A percentile compares a stretch with the other conserved stretches of the same genome.
Conservation (phyloP, 2,797 vertebrate genomes). For the Hydrocynus forskahlii region DNA sequence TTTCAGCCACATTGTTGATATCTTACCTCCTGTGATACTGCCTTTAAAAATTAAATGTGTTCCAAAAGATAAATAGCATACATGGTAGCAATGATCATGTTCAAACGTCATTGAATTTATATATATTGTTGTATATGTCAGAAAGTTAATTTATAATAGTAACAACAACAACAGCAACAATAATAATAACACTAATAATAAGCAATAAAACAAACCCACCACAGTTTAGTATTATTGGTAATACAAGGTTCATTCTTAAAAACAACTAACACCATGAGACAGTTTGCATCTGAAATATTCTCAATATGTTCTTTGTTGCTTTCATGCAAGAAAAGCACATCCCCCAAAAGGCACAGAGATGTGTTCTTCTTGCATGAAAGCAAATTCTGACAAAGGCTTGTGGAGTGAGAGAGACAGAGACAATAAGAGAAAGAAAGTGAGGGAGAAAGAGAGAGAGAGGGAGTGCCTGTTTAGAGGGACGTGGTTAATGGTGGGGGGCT, state of each 20-base stretch:
- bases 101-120: neutral
- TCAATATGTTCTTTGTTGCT: too few relatives aligned
- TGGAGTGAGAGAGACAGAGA: conserved; percentile 11
- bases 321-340: too few relatives aligned
- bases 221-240: too few relatives aligned
- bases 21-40: neutral
- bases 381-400: neutral
- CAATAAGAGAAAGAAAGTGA: conserved; percentile 8
- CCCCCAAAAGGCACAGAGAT: neutral
- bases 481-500: conserved; percentile 44
- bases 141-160: too few relatives aligned
- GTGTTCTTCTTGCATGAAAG: neutral
- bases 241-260: too few relatives aligned
- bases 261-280: too few relatives aligned
- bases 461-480: conserved; percentile 43
- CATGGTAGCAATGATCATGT: too few relatives aligned
- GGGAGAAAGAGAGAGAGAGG: conserved; percentile 17
- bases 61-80: neutral
- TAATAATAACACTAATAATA: too few relatives aligned
- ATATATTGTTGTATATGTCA: neutral
- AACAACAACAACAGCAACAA: too few relatives aligned
- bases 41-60: neutral
- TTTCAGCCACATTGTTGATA: neutral
- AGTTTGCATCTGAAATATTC: too few relatives aligned
- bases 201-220: too few relatives aligned